Base-by-base conservation (phyloP, 2,888 invertebrate species). In the Campaea margaritaria region DNA sequence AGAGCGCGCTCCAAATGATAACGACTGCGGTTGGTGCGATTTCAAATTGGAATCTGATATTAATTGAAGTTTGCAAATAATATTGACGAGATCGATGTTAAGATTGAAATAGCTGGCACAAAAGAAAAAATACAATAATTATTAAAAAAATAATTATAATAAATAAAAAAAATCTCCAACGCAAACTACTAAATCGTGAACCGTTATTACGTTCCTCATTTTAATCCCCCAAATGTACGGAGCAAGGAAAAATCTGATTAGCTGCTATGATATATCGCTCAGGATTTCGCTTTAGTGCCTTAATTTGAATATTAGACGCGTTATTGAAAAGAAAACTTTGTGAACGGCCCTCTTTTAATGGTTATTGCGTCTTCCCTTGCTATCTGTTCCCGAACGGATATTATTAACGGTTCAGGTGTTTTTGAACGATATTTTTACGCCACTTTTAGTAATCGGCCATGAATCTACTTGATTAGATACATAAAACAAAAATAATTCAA, bases 281-380 rank as follows among this genome's bases (percentile, higher is more conserved):
- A 85, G 82, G 87, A 88, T 84, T 80, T 75, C 88, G 86, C 87
- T 83, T 88, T 87, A 86, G 84, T 87, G 82, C 83, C 80, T 85
- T 90, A 88, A 92, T 92, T 92, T 92, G 91, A 92, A 92, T 91
- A 91, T 91, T 88, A 90, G 89, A 91, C 87, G 90, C 90, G 88
- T 91, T 92, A 92, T 92, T 92, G 92, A 92, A 91, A 91, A 90
- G 89, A 85, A 89, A 91, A 90, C 83, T 91, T 90, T 86, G 76
- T 71, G 85, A 86, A 82, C 82, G 87, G 87, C 86, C 89, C 86
- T 85, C 81, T 87, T 89, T 88, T 91, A 91, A 91, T 87, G 91
- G 91, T 91, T 91, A 91, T 91, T 89, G 87, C 91, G 76, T 86
- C 85, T 79, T 80, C 76, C 79, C 81, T 78, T 78, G 76, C 75